Conservation (phyloP, 1,140 invertebrate species). For the Saxidomus purpurata region DNA sequence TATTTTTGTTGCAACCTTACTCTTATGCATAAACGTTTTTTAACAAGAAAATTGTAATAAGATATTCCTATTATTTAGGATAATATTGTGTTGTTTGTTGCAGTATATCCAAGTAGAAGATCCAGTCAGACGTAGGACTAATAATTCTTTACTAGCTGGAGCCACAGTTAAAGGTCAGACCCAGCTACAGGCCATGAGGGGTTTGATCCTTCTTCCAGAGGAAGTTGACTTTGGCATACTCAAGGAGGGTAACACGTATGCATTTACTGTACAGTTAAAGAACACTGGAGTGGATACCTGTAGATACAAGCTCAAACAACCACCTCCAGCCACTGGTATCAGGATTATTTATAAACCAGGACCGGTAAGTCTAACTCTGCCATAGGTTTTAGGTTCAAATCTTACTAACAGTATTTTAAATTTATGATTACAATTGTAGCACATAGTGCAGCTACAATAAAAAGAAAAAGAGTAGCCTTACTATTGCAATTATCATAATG, state of each 20-base stretch:
- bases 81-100: slow-evolving; percentile 56
- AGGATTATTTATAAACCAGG: slow-evolving; percentile 84
- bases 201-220: slow-evolving; percentile 83
- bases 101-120: slow-evolving; percentile 84
- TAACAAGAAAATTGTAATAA: too few species aligned
- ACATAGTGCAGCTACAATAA: too few species aligned
- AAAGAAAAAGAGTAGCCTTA: too few species aligned
- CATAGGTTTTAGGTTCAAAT: too few species aligned
- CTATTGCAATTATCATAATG: too few species aligned
- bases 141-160: slow-evolving; percentile 81
- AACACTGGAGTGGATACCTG: slow-evolving; percentile 86
- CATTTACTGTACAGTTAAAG: slow-evolving; percentile 79
- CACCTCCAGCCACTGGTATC: slow-evolving; percentile 85
- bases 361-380: slow-evolving; percentile 78
- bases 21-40: too few species aligned
- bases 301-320: slow-evolving; percentile 85
- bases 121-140: slow-evolving; percentile 82
- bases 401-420: too few species aligned
- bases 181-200: slow-evolving; percentile 79
- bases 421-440: too few species aligned
- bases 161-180: slow-evolving; percentile 77
- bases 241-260: slow-evolving; percentile 84
- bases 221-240: slow-evolving; percentile 85
- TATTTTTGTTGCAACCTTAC: too few species aligned
- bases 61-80: too few species aligned